Conservation (phyloP, 2,113 vertebrate genomes). For the Arizona elegans region DNA sequence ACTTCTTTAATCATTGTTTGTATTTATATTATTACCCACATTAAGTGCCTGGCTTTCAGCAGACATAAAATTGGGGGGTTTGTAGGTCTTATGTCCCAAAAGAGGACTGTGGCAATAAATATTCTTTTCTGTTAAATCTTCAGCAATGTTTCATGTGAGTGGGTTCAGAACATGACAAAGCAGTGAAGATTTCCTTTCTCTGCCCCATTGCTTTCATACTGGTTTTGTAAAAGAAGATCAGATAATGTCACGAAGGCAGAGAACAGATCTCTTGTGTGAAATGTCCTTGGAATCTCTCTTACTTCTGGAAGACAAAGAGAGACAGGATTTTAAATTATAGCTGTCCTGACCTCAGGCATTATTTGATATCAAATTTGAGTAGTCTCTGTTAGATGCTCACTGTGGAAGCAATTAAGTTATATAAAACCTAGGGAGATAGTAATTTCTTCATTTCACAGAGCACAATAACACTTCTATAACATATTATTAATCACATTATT, state of each 20-base stretch:
- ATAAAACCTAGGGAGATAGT: background rate
- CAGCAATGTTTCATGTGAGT: background rate
- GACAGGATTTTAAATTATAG: background rate
- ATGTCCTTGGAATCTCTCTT: background rate
- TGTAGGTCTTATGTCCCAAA: background rate
- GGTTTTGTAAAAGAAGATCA: background rate
- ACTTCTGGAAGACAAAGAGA: background rate
- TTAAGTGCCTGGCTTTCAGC: background rate
- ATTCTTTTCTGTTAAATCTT: background rate
- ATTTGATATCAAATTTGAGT: background rate
- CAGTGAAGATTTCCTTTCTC: background rate
- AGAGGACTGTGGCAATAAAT: background rate
- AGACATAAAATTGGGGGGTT: background rate
- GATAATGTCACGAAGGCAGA: background rate
- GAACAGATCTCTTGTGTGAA: background rate
- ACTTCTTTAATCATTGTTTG: background rate
- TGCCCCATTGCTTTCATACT: background rate
- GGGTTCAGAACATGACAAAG: background rate
- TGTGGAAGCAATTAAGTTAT: background rate
- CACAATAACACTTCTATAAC: background rate
- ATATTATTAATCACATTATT: background rate
- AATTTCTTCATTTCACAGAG: background rate
- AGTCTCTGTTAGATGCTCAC: background rate
- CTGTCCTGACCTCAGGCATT: background rate
- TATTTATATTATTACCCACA: background rate